Conservation (phyloP, 1,140 invertebrate species). For the Ceratina australensis region DNA sequence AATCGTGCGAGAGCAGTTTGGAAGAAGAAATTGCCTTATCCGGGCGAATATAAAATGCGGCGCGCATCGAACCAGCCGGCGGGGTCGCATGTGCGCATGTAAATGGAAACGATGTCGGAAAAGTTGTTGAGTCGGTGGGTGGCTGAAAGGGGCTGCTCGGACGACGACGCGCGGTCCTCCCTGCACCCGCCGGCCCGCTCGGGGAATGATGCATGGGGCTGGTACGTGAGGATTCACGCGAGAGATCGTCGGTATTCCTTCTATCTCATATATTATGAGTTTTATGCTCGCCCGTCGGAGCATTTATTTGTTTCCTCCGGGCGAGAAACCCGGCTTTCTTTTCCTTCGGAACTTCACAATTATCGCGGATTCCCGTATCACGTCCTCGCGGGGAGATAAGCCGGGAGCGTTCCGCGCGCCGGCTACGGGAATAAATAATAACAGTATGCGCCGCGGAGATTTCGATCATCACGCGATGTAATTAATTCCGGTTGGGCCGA, state of each 20-base stretch:
- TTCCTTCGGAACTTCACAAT: constrained; percentile 15
- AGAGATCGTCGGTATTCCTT: constrained; percentile 64
- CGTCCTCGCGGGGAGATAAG: constrained; percentile 21
- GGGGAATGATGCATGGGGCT: constrained; percentile 58
- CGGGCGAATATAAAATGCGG: constrained; percentile 52
- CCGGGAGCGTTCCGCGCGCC: background rate
- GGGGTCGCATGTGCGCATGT: constrained; percentile 41
- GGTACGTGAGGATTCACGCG: constrained; percentile 65
- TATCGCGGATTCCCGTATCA: constrained; percentile 39
- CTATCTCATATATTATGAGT: constrained; percentile 67
- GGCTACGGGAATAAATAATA: constrained; percentile 38
- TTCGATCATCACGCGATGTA: constrained; percentile 45
- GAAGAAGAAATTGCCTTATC: constrained; percentile 31
- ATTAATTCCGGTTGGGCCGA: constrained; percentile 30
- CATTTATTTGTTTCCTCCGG: constrained; percentile 65
- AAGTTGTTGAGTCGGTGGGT: constrained; percentile 57
- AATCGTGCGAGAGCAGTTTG: background rate
- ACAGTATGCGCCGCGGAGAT: constrained; percentile 6
- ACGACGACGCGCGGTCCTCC: constrained; percentile 18
- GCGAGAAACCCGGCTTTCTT: constrained; percentile 54
- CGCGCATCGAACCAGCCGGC: constrained; percentile 27
- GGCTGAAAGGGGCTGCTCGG: constrained; percentile 26
- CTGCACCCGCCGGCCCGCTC: no score
- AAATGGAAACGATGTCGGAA: constrained; percentile 53
- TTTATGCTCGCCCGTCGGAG: constrained; percentile 66